Percentiles rank a stretch among this genome's conserved stretches.
Conservation (phyloP, 2,113 vertebrate species). For the Spea bombifrons region DNA sequence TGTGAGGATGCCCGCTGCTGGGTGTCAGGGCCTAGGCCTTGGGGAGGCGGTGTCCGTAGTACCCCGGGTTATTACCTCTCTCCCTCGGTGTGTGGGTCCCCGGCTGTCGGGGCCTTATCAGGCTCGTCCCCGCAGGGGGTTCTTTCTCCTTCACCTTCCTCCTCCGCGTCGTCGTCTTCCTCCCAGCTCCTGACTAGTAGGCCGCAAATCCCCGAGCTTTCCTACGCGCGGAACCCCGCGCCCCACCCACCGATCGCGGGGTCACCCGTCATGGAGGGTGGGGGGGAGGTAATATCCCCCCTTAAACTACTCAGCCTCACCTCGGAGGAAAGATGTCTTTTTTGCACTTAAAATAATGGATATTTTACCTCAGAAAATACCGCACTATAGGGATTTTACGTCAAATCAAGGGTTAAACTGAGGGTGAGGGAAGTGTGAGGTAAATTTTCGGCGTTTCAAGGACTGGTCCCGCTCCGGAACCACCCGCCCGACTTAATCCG, state of each 20-base stretch:
- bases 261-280: conserved; percentile 26
- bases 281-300: conserved; percentile 42
- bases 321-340: neutral
- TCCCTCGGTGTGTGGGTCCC: conserved; percentile 34
- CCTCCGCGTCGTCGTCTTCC: conserved; percentile 30
- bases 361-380: conserved; percentile 36
- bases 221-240: conserved; percentile 9
- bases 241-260: neutral
- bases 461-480: conserved; percentile 52
- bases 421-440: neutral
- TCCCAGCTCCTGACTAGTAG: conserved; percentile 49
- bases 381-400: conserved; percentile 4
- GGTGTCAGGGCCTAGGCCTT: neutral
- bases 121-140: neutral
- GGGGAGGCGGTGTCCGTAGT: neutral
- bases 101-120: conserved; percentile 36
- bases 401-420: neutral
- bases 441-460: conserved; percentile 19
- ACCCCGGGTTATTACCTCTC: conserved; percentile 44
- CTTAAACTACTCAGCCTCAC: neutral
- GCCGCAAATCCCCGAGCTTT: conserved; percentile 47
- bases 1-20: neutral
- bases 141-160: conserved; percentile 14
- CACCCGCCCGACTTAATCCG: conserved; percentile 62
- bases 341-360: neutral